Evolutionary conservation across 2,888 invertebrate species (phyloP).

Genomic region (Caenorhabditis panamensis): DNA sequence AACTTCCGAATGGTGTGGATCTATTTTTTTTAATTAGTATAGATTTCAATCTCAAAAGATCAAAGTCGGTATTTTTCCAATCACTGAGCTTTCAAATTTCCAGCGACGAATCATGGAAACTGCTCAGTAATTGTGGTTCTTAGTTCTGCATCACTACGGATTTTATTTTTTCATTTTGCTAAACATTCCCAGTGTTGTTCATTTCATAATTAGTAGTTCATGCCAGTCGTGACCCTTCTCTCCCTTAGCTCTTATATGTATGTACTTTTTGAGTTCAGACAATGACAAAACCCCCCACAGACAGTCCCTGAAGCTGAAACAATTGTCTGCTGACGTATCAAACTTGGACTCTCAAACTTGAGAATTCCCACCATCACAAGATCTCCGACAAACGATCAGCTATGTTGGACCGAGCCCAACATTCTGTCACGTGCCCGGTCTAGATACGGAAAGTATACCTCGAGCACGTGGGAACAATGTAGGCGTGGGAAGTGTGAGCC

Average conservation of each 20-base stretch:
- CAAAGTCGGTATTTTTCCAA: no score
- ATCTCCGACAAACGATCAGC: background rate
- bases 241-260: background rate
- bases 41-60: no score
- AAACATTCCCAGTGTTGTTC: no score
- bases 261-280: background rate
- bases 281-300: background rate
- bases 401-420: background rate
- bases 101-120: no score
- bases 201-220: no score
- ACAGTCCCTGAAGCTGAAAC: background rate
- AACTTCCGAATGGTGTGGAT: no score
- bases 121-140: no score
- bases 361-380: constrained; percentile 1
- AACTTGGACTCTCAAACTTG: background rate
- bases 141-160: no score
- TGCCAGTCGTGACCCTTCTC: no score
- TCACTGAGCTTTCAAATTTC: no score
- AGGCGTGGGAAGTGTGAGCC: constrained; percentile 34
- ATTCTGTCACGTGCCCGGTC: constrained; percentile 24
- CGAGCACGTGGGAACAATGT: constrained; percentile 20
- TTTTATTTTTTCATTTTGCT: no score
- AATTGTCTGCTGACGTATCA: background rate
- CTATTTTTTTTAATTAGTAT: no score
- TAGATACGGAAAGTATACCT: background rate